Evolutionary conservation across 2,797 vertebrate genomes (phyloP).

Genomic region (Labeo calbasu): DNA sequence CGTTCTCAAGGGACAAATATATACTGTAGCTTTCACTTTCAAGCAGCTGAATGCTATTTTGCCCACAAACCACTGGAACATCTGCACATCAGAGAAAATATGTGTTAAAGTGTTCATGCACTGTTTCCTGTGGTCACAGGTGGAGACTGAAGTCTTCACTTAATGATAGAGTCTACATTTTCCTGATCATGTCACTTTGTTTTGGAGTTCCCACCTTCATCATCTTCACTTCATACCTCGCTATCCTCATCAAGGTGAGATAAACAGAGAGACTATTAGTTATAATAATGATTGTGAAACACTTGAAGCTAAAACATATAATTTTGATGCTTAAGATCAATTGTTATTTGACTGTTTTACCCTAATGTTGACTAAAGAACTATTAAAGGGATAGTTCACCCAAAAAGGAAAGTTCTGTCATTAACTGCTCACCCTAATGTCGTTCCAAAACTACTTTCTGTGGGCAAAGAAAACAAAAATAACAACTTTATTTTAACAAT

Average conservation of each 20-base stretch:
- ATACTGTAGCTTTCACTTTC: neutral
- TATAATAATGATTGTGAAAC: neutral
- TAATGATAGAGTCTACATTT: slow-evolving; percentile 64
- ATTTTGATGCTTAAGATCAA: neutral
- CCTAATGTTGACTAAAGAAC: no score
- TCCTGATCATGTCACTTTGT: slow-evolving; percentile 64
- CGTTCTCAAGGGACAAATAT: neutral
- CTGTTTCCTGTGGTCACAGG: slow-evolving; percentile 54
- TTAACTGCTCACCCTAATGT: no score
- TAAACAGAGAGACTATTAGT: neutral
- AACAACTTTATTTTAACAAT: no score
- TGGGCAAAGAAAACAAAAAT: no score
- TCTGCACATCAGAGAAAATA: neutral
- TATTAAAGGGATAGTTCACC: no score
- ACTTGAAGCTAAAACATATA: neutral
- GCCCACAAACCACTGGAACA: neutral
- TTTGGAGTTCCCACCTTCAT: slow-evolving; percentile 59
- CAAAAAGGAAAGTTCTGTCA: no score
- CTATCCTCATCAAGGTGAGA: slow-evolving; percentile 55
- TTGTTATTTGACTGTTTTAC: neutral
- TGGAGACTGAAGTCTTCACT: slow-evolving; percentile 65
- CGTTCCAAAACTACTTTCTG: no score
- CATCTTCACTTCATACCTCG: slow-evolving; percentile 55
- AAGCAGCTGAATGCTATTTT: neutral
- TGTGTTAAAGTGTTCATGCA: neutral